Conservation (phyloP, 2,888 invertebrate species). For the Psococerastis gibbosa region DNA sequence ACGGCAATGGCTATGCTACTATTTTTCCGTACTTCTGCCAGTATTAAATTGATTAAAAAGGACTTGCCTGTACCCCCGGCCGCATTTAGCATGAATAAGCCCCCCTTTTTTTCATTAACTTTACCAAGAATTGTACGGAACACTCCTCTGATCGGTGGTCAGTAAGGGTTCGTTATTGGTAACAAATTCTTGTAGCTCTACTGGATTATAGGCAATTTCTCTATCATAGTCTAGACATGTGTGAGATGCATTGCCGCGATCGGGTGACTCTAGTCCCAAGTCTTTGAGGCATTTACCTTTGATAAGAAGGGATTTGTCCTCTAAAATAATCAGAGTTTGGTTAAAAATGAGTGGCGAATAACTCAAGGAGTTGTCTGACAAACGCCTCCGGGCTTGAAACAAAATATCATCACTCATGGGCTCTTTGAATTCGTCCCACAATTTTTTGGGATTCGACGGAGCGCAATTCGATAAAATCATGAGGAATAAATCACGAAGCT, state of each 20-base stretch:
- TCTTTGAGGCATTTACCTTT: slow-evolving; percentile 16
- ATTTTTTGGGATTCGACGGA: not conserved
- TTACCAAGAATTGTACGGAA: slow-evolving; percentile 12
- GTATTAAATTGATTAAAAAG: slow-evolving; percentile 23
- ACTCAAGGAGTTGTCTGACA: too few relatives aligned
- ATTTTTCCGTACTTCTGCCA: slow-evolving; percentile 22
- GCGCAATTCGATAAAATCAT: not conserved
- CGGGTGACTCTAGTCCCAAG: slow-evolving; percentile 19
- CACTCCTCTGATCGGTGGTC: slow-evolving; percentile 9
- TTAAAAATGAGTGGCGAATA: not conserved
- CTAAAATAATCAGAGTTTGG: not conserved
- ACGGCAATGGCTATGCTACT: slow-evolving; percentile 23
- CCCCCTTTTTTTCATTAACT: slow-evolving; percentile 9
- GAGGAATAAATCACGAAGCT: not conserved
- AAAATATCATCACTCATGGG: not conserved
- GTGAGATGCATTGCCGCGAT: slow-evolving; percentile 15
- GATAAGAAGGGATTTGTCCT: slow-evolving; percentile 15
- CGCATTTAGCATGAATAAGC: slow-evolving; percentile 20
- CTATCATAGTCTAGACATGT: slow-evolving; percentile 18
- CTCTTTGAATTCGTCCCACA: not conserved
- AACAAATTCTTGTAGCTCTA: slow-evolving; percentile 15
- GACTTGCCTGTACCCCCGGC: slow-evolving; percentile 26
- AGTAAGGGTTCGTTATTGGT: slow-evolving; percentile 9
- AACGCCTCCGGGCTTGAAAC: too few relatives aligned
- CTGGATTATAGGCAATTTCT: slow-evolving; percentile 18